Evolutionary conservation across 23 tunicate species (phyloP).

Genomic region (Corella eumyota): DNA sequence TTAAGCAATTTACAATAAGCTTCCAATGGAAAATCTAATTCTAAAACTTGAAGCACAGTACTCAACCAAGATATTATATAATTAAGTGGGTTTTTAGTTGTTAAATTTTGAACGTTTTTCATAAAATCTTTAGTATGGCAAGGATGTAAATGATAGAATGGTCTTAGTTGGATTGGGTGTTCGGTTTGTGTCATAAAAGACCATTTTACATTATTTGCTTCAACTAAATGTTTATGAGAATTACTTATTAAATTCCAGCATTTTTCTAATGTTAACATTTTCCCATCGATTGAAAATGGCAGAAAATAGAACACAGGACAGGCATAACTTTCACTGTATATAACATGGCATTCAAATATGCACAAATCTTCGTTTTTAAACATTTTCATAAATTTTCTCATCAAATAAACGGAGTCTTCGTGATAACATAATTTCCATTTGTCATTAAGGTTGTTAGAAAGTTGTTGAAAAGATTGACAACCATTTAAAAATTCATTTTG

Average conservation of each 20-base stretch:
- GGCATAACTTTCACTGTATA: constrained; percentile 56
- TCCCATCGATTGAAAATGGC: constrained; percentile 23
- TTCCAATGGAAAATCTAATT: constrained; percentile 17
- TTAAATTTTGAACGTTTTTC: too few relatives aligned
- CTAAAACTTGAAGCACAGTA: constrained; percentile 43
- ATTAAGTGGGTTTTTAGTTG: not conserved
- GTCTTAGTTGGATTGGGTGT: constrained; percentile 44
- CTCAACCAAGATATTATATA: constrained; percentile 64
- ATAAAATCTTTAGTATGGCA: constrained; percentile 76
- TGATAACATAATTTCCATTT: constrained; percentile 14
- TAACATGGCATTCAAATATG: constrained; percentile 53
- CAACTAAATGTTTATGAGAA: not conserved
- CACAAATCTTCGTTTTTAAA: constrained; percentile 3
- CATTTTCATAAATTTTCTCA: not conserved
- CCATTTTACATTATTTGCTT: constrained; percentile 38
- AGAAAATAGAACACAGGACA: constrained; percentile 76
- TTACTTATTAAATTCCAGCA: constrained; percentile 36
- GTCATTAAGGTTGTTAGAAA: constrained; percentile 15
- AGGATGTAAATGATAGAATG: constrained; percentile 61
- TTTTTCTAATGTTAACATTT: constrained; percentile 30
- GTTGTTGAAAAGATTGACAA: constrained; percentile 15
- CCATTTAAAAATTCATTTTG: constrained; percentile 7
- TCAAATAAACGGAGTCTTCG: not conserved
- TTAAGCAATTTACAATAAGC: constrained; percentile 14
- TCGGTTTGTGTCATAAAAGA: constrained; percentile 53